Evolutionary conservation across 2,113 vertebrate genomes (phyloP), one percentile per base, ranked within the genome.

Genomic region (Amia ocellicauda): DNA sequence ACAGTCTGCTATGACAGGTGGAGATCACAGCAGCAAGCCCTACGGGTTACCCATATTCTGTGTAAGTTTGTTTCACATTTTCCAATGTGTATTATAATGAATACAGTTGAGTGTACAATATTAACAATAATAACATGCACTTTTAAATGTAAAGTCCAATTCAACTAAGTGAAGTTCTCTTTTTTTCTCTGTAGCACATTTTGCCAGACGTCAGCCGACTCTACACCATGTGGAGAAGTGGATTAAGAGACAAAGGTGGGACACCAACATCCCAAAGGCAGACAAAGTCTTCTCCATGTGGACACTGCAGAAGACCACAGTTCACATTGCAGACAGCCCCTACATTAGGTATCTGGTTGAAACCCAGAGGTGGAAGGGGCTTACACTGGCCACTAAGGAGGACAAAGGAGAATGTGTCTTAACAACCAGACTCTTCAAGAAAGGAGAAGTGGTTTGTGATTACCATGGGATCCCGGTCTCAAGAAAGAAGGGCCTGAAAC

Each of bases 361-460:
- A 19, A 57, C 40, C 2, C 63, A 65, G 27, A 58, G 58, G 52
- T 49, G 54, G 63, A 58, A 23, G 20, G 63, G 54, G 31, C 63
- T 58, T 16, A 26, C 50, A 8, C 10, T 36, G 9, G 19, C n/a
- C 7, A 42, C 47, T 27, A 50, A 49, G 7, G 42, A 47, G 24
- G 54, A 20, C 17, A 65, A 65, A 16, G 55, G 62, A 22, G 47
- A 24, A 41, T 41, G 63, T 3, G 28, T 58, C 19, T 16, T 47
- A 3, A n/a, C 43, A 9, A 26, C 43, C 27, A 24, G 22, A 11
- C 26, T 0, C 0, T 66, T 58, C 29, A 19, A 17, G 11, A 10
- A 36, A 22, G 63, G 63, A 3, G 63, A 58, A 54, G 63, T 65
- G n/a, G 54, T 65, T 24, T 65, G 41, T 58, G 63, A 58, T 23